Conservation (phyloP, 2,797 vertebrate genomes). For the Sparus aurata region DNA sequence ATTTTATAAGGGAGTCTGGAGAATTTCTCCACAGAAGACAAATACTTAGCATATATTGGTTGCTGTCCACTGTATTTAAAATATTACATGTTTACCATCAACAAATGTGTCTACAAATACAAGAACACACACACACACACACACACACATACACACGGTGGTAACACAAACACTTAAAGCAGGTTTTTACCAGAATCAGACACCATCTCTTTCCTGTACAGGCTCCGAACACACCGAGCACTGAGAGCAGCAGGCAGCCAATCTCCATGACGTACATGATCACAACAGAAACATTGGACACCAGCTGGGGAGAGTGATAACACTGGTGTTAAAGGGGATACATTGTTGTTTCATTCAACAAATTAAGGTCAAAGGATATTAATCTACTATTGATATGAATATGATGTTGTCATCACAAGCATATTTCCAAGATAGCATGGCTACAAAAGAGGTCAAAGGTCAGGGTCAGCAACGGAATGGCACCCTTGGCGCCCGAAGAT, state of each 20-base stretch:
- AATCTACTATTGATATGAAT: not conserved
- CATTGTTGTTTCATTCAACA: not conserved
- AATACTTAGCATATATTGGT: no score
- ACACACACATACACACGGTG: no score
- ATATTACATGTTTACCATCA: no score
- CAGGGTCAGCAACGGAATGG: constrained; percentile 32
- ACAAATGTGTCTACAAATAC: no score
- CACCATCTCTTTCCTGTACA: constrained; percentile 81
- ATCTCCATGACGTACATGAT: constrained; percentile 77
- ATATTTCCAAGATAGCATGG: constrained; percentile 1
- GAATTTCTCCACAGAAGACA: no score
- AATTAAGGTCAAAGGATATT: not conserved
- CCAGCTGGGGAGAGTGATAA: constrained; percentile 64
- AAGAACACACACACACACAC: no score
- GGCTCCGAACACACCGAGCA: constrained; percentile 79
- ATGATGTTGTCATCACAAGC: constrained; percentile 3
- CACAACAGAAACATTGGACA: constrained; percentile 75
- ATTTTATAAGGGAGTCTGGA: no score
- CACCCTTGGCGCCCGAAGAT: constrained; percentile 26
- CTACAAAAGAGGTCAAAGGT: constrained; percentile 50
- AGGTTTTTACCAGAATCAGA: constrained; percentile 77
- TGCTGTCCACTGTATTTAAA: no score
- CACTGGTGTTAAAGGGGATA: not conserved
- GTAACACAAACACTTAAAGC: not conserved
- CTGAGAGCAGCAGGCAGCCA: constrained; percentile 79